A percentile compares a stretch with the other conserved stretches of the same genome.
Conservation (phyloP, 2,113 vertebrate species). For the Falco punctatus region DNA sequence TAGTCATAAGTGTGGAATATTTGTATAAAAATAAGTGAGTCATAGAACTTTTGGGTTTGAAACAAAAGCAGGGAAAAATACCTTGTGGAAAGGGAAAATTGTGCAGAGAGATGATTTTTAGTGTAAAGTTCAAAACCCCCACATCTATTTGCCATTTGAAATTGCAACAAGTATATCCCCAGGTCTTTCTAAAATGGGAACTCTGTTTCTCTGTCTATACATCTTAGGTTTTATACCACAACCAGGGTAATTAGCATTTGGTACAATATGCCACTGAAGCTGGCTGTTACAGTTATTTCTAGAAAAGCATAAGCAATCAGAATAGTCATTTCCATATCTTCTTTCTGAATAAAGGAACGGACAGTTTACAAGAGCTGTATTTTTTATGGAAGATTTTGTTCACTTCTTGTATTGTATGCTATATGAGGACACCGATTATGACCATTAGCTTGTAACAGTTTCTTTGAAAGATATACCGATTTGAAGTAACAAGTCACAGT, state of each 20-base stretch:
- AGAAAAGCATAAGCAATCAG: not conserved
- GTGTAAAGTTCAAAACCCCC: not conserved
- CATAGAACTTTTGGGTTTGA: not conserved
- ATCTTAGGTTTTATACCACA: not conserved
- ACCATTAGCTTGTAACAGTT: not conserved
- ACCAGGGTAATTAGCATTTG: not conserved
- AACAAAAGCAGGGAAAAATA: not conserved
- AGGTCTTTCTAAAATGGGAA: not conserved
- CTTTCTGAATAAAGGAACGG: not conserved
- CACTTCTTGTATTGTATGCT: not conserved
- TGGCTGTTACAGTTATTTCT: not conserved
- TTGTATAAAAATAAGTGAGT: conserved; percentile 19
- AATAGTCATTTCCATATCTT: not conserved
- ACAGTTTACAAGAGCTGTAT: not conserved
- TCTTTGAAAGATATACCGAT: not conserved
- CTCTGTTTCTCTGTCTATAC: not conserved
- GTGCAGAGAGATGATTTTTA: not conserved
- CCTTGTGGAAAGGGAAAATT: not conserved
- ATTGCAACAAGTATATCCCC: not conserved
- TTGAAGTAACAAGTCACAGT: not conserved
- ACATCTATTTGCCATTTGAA: not conserved
- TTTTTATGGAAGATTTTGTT: not conserved
- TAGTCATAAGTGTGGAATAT: not conserved
- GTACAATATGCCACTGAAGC: not conserved
- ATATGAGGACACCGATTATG: not conserved